A percentile compares a stretch with the other conserved stretches of the same genome.
Conservation (phyloP, 2,113 vertebrate species). For the Poecilia latipinna region DNA sequence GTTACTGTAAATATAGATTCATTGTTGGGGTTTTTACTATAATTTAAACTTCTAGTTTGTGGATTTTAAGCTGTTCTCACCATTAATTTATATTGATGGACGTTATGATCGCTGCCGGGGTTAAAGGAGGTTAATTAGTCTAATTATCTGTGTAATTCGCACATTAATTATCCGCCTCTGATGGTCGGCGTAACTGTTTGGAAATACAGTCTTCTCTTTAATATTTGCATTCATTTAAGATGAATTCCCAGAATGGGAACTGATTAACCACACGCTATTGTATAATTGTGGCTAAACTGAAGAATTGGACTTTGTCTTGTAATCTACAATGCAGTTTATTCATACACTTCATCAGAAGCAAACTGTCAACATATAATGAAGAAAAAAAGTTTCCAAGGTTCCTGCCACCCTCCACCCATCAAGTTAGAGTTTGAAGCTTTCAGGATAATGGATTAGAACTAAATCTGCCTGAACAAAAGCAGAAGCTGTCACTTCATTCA, state of each 20-base stretch:
- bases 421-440: background rate
- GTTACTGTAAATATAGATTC: background rate
- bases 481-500: background rate
- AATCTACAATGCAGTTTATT: background rate
- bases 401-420: too few species aligned
- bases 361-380: background rate
- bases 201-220: slow-evolving; percentile 2
- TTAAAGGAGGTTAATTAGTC: slow-evolving; percentile 9
- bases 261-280: background rate
- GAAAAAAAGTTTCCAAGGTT: too few species aligned
- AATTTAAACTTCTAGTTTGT: background rate
- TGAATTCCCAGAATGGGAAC: background rate
- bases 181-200: background rate
- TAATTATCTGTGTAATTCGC: slow-evolving; percentile 30
- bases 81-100: background rate
- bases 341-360: background rate
- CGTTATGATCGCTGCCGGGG: background rate
- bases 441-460: background rate
- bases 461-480: background rate
- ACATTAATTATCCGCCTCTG: background rate
- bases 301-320: background rate
- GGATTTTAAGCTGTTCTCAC: slow-evolving; percentile 2
- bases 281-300: background rate
- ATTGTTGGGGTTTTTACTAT: background rate
- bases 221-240: background rate